These are phyloP conservation scores for Peromyscus melanophrys DNA, from an alignment of 2,797 vertebrate genomes.

Conservation along the genomic window DNA sequence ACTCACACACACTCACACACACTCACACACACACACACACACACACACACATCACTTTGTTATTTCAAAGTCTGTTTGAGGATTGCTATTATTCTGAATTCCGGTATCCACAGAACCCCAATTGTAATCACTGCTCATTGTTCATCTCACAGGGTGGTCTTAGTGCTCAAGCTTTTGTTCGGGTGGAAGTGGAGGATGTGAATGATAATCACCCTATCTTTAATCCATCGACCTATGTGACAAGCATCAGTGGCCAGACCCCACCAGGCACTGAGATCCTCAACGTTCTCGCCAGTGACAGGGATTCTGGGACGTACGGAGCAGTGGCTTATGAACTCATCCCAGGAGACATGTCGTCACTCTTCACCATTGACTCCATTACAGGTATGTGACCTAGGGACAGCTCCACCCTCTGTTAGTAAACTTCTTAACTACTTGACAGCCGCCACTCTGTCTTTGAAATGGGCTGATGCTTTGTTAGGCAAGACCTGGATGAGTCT, in stretches of 20 bases:
- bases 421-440: not conserved
- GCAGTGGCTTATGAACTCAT: slow-evolving; percentile 92
- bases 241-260: slow-evolving; percentile 93
- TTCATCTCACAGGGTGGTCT: slow-evolving; percentile 93
- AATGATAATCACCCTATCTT: slow-evolving; percentile 96
- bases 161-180: slow-evolving; percentile 95
- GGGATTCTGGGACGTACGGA: slow-evolving; percentile 93
- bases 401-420: not conserved
- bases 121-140: slow-evolving; percentile 34
- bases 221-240: slow-evolving; percentile 91
- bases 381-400: slow-evolving; percentile 91
- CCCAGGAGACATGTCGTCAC: slow-evolving; percentile 91
- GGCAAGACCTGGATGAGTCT: not conserved
- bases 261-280: slow-evolving; percentile 94
- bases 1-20: not conserved
- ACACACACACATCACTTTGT: too few relatives aligned
- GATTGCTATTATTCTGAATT: not conserved
- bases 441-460: not conserved
- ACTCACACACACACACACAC: not conserved
- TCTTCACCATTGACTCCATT: slow-evolving; percentile 93
- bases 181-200: slow-evolving; percentile 94
- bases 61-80: slow-evolving; percentile 50
- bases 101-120: not conserved
- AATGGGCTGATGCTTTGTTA: not conserved
- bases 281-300: slow-evolving; percentile 93